Evolutionary conservation across 2,888 invertebrate genomes (phyloP).

Genomic region (Formica aserva): DNA sequence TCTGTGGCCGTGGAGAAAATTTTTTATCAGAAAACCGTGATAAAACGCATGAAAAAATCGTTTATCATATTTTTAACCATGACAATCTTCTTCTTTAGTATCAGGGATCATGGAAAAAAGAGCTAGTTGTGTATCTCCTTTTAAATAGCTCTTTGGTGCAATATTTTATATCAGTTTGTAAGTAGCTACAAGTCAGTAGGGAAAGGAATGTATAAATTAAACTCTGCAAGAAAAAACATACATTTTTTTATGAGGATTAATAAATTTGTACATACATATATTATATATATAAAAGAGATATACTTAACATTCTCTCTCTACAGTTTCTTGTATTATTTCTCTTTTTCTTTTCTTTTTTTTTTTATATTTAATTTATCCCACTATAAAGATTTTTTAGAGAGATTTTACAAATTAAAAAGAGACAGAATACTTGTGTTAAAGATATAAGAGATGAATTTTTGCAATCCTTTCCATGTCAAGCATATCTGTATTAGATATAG

Average conservation of each 20-base stretch:
- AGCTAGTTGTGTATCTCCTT: constrained; percentile 38
- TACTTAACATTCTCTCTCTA: neutral
- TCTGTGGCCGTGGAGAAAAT: constrained; percentile 46
- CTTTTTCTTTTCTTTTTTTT: neutral
- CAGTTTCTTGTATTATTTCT: neutral
- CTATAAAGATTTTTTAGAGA: neutral
- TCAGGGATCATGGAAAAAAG: constrained; percentile 13
- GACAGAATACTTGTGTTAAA: constrained; percentile 1
- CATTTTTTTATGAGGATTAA: constrained; percentile 43
- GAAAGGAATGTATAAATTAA: constrained; percentile 50
- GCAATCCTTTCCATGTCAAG: constrained; percentile 54
- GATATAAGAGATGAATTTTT: neutral
- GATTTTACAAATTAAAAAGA: neutral
- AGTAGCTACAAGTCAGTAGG: constrained; percentile 27
- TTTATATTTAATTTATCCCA: neutral
- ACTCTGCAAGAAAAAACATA: constrained; percentile 35
- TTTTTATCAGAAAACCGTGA: constrained; percentile 55
- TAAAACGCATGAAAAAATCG: constrained; percentile 37
- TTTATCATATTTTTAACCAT: constrained; percentile 69
- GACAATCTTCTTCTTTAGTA: constrained; percentile 70
- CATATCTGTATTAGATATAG: constrained; percentile 57
- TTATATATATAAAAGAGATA: neutral
- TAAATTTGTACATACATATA: constrained; percentile 33
- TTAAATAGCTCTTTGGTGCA: constrained; percentile 67
- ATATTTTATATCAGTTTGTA: constrained; percentile 67